Percentiles rank a stretch among this genome's conserved stretches.
These are phyloP conservation scores for Eidolon helvum DNA, from an alignment of 2,113 vertebrate species.

Conservation along the genomic window DNA sequence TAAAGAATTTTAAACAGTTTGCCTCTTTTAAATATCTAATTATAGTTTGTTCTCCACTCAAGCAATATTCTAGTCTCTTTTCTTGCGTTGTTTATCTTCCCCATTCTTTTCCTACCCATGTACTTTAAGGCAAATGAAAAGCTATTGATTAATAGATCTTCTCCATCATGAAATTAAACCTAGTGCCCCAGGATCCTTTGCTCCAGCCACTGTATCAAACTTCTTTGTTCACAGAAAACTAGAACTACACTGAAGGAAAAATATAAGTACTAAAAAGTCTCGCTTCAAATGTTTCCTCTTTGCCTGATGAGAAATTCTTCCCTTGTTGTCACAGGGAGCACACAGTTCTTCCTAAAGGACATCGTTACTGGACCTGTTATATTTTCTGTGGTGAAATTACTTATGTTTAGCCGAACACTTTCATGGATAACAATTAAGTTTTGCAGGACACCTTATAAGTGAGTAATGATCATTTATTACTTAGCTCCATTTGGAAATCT, in stretches of 20 bases:
- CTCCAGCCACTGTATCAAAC: conserved; percentile 16
- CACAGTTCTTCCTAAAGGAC: conserved; percentile 50
- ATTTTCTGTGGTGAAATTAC: conserved; percentile 56
- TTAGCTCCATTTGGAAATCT: conserved; percentile 69
- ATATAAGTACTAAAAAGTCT: conserved; percentile 21
- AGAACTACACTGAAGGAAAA: conserved; percentile 22
- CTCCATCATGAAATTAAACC: conserved; percentile 21
- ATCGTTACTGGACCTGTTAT: neutral
- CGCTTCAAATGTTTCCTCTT: conserved; percentile 41
- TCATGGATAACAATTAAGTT: conserved; percentile 64
- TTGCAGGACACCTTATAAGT: conserved; percentile 71
- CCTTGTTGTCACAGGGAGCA: neutral
- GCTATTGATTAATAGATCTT: conserved; percentile 20
- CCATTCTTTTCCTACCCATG: neutral
- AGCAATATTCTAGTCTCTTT: neutral
- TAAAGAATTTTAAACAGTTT: neutral
- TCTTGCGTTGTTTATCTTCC: neutral
- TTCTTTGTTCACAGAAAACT: conserved; percentile 56
- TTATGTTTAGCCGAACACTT: conserved; percentile 68
- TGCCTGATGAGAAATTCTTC: neutral
- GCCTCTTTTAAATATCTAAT: conserved; percentile 10
- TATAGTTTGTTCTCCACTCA: neutral
- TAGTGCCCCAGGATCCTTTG: conserved; percentile 27
- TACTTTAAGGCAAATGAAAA: conserved; percentile 41
- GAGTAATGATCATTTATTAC: conserved; percentile 74